Conservation (phyloP, 2,888 invertebrate species). For the Chrysomela aeneicollis region DNA sequence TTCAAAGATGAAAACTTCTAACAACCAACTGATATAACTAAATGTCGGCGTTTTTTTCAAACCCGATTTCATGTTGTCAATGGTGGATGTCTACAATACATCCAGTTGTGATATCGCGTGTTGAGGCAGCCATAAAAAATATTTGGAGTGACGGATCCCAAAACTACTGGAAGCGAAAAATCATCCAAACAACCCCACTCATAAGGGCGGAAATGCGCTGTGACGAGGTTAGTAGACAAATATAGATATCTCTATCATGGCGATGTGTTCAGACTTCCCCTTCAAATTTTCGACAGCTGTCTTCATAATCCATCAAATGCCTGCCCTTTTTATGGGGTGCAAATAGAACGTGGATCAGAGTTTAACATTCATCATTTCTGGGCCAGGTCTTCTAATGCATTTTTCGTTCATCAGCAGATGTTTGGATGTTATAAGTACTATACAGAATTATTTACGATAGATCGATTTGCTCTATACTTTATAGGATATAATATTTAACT, state of each 20-base stretch:
- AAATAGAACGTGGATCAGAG: constrained; percentile 35
- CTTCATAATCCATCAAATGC: constrained; percentile 45
- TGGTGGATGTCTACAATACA: neutral
- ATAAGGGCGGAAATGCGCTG: constrained; percentile 24
- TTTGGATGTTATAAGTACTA: neutral
- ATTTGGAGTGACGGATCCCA: neutral
- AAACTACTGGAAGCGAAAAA: neutral
- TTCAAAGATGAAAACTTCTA: too few relatives aligned
- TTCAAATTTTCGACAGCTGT: constrained; percentile 47
- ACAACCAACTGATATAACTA: too few relatives aligned
- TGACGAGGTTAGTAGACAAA: constrained; percentile 32
- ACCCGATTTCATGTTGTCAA: too few relatives aligned
- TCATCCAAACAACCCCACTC: constrained; percentile 4
- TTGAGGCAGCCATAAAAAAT: neutral
- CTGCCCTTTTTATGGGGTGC: constrained; percentile 39
- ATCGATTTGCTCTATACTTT: neutral
- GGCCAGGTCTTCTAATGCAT: constrained; percentile 9
- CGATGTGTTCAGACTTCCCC: constrained; percentile 40
- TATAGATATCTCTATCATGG: constrained; percentile 48
- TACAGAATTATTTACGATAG: neutral
- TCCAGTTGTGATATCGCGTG: neutral
- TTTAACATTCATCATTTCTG: constrained; percentile 33
- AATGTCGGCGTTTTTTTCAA: too few relatives aligned
- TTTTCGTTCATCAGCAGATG: constrained; percentile 25
- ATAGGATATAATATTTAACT: too few relatives aligned